Conservation (phyloP, 2,888 invertebrate species). For the Acleris literana region DNA sequence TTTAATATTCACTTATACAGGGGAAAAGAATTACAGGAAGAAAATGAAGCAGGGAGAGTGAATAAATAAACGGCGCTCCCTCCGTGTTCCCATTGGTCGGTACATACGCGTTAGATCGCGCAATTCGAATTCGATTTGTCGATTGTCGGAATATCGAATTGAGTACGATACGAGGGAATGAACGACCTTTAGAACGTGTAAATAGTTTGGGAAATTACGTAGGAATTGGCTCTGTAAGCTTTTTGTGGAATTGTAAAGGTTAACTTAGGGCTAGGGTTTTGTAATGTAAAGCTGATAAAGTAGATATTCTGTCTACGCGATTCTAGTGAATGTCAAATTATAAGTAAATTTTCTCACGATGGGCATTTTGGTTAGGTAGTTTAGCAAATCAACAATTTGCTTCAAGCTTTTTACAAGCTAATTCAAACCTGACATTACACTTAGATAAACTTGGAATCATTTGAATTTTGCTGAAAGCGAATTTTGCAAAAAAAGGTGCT, state of each 20-base stretch:
- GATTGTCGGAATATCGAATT: constrained; percentile 53
- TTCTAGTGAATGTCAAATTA: no score
- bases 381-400: no score
- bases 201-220: constrained; percentile 57
- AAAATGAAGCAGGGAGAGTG: constrained; percentile 77
- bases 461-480: no score
- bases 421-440: no score
- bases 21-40: constrained; percentile 80
- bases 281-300: background rate
- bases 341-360: no score
- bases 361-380: no score
- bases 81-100: constrained; percentile 62
- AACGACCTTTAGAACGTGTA: constrained; percentile 73
- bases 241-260: constrained; percentile 18
- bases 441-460: no score
- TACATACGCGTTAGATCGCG: constrained; percentile 74
- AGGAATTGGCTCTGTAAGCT: constrained; percentile 31
- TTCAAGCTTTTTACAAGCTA: no score
- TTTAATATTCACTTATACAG: constrained; percentile 79
- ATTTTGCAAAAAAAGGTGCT: no score
- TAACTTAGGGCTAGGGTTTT: background rate
- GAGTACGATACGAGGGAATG: constrained; percentile 56
- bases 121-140: constrained; percentile 76
- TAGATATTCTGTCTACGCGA: no score
- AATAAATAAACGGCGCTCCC: constrained; percentile 72